phyloP scores from a whole-genome alignment of 2,888 invertebrate species.

The Cryptus armator region DNA sequence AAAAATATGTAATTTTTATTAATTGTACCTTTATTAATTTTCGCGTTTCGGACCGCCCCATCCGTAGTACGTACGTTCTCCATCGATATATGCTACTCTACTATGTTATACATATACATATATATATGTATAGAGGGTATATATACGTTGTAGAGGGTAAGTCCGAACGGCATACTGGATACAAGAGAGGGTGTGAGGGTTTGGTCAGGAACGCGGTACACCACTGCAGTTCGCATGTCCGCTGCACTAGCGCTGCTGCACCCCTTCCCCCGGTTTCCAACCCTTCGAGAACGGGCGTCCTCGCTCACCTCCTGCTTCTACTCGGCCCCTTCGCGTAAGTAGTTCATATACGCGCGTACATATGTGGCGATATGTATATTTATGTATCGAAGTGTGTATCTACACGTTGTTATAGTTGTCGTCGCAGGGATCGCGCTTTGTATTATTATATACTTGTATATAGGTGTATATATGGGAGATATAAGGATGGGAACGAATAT shows the following conservation, averaged over 20 bases:
- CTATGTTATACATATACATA: not conserved
- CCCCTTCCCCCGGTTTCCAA: slow-evolving; percentile 60
- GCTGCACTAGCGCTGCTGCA: slow-evolving; percentile 66
- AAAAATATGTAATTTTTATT: slow-evolving; percentile 84
- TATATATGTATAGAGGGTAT: slow-evolving; percentile 3
- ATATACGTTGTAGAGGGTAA: slow-evolving; percentile 32
- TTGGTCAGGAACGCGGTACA: slow-evolving; percentile 74
- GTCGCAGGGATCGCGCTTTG: slow-evolving; percentile 16
- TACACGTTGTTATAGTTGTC: slow-evolving; percentile 15
- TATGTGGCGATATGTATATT: not conserved
- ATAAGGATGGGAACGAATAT: not conserved
- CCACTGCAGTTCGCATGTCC: slow-evolving; percentile 63
- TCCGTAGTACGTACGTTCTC: slow-evolving; percentile 5
- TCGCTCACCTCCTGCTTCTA: slow-evolving; percentile 42
- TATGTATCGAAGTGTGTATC: slow-evolving; percentile 9
- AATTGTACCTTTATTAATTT: slow-evolving; percentile 83
- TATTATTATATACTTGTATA: slow-evolving; percentile 47
- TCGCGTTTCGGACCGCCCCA: slow-evolving; percentile 58
- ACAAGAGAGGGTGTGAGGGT: slow-evolving; percentile 46
- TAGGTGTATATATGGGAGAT: not conserved
- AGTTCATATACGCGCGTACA: slow-evolving; percentile 41
- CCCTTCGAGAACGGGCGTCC: slow-evolving; percentile 54
- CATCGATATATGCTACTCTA: slow-evolving; percentile 21
- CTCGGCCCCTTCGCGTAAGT: slow-evolving; percentile 40
- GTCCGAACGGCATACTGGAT: slow-evolving; percentile 38